Percentiles rank a stretch among this genome's conserved stretches.
Evolutionary conservation across 2,113 vertebrate genomes (phyloP).

Genomic region (Tautogolabrus adspersus): DNA sequence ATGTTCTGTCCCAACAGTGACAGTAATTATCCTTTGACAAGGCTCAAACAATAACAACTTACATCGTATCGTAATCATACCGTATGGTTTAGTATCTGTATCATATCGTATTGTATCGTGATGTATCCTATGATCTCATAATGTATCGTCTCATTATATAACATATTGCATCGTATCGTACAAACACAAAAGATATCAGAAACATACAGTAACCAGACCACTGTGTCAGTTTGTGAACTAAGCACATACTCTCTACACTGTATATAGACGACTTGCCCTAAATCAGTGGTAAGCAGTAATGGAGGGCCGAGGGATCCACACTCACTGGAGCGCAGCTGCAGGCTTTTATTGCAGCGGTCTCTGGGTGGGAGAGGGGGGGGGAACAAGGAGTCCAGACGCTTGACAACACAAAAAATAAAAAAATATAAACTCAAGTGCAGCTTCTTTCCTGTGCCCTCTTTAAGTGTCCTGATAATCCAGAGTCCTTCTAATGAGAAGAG

Average conservation of each 20-base stretch:
- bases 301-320: constrained; percentile 56
- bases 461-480: not conserved
- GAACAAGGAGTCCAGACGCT: constrained; percentile 14
- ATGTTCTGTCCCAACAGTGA: too few species aligned
- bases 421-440: not conserved
- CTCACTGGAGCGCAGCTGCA: constrained; percentile 61
- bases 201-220: not conserved
- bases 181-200: not conserved
- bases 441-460: not conserved
- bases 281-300: constrained; percentile 40
- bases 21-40: too few species aligned
- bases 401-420: not conserved
- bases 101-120: too few species aligned
- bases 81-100: too few species aligned
- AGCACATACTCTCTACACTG: not conserved
- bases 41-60: too few species aligned
- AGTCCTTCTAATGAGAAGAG: not conserved
- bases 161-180: too few species aligned
- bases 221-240: constrained; percentile 39
- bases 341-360: constrained; percentile 63
- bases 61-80: too few species aligned
- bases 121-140: too few species aligned
- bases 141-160: too few species aligned
- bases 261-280: constrained; percentile 38
- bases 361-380: constrained; percentile 35